A percentile compares a stretch with the other conserved stretches of the same genome.
Conservation (phyloP, 2,888 invertebrate species). For the Orthosia cruda region DNA sequence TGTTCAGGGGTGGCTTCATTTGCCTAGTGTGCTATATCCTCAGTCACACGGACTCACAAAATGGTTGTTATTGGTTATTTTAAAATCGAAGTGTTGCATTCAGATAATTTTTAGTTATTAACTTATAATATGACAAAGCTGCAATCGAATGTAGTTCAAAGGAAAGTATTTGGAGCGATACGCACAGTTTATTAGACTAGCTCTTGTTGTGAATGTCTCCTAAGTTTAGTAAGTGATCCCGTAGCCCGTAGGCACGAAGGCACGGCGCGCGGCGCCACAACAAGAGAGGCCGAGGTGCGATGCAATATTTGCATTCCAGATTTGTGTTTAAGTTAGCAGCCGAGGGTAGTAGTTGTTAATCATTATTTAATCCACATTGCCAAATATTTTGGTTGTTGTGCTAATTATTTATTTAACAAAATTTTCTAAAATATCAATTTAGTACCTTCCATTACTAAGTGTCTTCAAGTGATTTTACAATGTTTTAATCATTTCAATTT, state of each 20-base stretch:
- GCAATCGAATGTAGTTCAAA: conserved; percentile 90
- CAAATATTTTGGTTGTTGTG: conserved; percentile 91
- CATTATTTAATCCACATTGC: conserved; percentile 89
- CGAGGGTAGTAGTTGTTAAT: conserved; percentile 88
- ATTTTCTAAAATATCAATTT: conserved; percentile 87
- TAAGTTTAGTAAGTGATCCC: conserved; percentile 75
- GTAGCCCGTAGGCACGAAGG: conserved; percentile 56
- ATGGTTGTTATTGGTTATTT: conserved; percentile 90
- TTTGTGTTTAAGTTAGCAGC: conserved; percentile 89
- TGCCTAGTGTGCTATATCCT: conserved; percentile 87
- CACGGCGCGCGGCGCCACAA: conserved; percentile 64
- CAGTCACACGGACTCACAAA: conserved; percentile 88
- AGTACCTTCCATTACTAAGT: conserved; percentile 90
- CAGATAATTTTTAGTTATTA: conserved; percentile 89
- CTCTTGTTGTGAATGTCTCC: conserved; percentile 84
- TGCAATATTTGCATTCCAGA: conserved; percentile 92
- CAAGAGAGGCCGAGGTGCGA: conserved; percentile 86
- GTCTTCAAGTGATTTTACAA: conserved; percentile 89
- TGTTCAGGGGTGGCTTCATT: conserved; percentile 75
- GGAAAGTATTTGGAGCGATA: conserved; percentile 88
- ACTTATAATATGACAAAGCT: conserved; percentile 85
- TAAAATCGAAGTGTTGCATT: conserved; percentile 89
- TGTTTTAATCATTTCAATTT: conserved; percentile 90
- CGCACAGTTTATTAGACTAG: conserved; percentile 87
- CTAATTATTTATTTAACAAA: conserved; percentile 89